phyloP scores from a whole-genome alignment of 23 tunicate species.

The Phallusia fumigata region DNA sequence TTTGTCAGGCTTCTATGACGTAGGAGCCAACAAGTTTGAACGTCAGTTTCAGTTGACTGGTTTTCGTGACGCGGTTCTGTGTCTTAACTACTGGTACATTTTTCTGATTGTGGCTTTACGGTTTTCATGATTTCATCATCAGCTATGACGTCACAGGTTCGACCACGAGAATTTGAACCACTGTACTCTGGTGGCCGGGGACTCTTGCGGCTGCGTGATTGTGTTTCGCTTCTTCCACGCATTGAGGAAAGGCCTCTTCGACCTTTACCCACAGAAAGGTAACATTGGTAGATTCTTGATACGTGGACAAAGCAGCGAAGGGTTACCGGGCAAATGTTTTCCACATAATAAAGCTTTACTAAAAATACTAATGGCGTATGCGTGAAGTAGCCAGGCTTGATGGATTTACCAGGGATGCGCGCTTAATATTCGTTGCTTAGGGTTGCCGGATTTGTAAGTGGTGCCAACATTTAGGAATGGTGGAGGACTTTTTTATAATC shows the following conservation, averaged over 20 bases:
- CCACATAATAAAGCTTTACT: no score
- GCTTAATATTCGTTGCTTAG: no score
- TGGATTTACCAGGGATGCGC: no score
- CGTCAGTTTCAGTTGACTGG: slow-evolving; percentile 58
- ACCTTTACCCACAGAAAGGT: slow-evolving; percentile 65
- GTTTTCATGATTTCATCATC: neutral
- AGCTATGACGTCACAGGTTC: slow-evolving; percentile 41
- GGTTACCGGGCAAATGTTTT: no score
- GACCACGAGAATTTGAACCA: slow-evolving; percentile 74
- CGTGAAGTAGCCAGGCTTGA: no score
- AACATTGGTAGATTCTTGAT: no score
- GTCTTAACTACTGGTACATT: slow-evolving; percentile 69
- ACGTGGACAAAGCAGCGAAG: no score
- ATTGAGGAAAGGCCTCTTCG: slow-evolving; percentile 68
- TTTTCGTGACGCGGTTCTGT: slow-evolving; percentile 62
- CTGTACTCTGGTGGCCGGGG: slow-evolving; percentile 77
- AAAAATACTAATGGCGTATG: no score
- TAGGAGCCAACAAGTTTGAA: slow-evolving; percentile 62
- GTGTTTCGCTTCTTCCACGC: slow-evolving; percentile 68
- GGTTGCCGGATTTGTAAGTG: no score
- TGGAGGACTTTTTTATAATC: no score
- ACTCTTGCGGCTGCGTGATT: slow-evolving; percentile 59
- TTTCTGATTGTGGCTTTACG: no score
- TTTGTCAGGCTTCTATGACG: slow-evolving; percentile 74
- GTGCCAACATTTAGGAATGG: no score